Evolutionary conservation across 2,888 invertebrate species (phyloP).

Genomic region (Nemurella pictetii): DNA sequence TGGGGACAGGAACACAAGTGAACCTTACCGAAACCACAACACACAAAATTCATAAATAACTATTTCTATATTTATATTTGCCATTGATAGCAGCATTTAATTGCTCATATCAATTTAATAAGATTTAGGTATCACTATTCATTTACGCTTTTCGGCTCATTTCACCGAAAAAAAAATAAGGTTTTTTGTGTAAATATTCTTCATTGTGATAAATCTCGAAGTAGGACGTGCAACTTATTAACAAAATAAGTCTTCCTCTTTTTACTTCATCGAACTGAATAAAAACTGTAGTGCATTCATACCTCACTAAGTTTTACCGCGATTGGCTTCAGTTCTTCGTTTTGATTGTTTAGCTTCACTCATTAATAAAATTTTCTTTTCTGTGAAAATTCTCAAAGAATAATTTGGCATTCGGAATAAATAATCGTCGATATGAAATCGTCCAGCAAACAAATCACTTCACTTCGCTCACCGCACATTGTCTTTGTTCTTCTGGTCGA

Average conservation of each 20-base stretch:
- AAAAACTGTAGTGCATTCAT: no score
- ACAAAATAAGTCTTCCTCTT: no score
- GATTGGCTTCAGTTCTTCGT: neutral
- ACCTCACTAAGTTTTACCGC: no score
- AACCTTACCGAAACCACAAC: no score
- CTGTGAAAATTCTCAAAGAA: neutral
- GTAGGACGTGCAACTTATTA: no score
- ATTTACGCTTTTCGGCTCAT: no score
- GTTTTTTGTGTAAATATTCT: no score
- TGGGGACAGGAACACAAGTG: neutral
- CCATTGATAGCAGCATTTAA: neutral
- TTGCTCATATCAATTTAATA: neutral
- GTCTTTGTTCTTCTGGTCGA: neutral
- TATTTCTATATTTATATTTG: neutral
- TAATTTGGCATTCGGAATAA: neutral
- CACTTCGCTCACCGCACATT: slow-evolving; percentile 8
- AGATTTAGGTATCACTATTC: neutral
- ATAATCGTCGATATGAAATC: neutral
- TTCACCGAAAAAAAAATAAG: no score
- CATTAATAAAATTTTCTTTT: neutral
- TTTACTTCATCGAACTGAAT: no score
- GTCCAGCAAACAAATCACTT: neutral
- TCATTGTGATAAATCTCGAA: no score
- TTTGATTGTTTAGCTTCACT: neutral
- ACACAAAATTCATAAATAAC: neutral